These are phyloP conservation scores for Cryptoprocta ferox DNA, from an alignment of 2,797 vertebrate genomes.

Conservation along the genomic window DNA sequence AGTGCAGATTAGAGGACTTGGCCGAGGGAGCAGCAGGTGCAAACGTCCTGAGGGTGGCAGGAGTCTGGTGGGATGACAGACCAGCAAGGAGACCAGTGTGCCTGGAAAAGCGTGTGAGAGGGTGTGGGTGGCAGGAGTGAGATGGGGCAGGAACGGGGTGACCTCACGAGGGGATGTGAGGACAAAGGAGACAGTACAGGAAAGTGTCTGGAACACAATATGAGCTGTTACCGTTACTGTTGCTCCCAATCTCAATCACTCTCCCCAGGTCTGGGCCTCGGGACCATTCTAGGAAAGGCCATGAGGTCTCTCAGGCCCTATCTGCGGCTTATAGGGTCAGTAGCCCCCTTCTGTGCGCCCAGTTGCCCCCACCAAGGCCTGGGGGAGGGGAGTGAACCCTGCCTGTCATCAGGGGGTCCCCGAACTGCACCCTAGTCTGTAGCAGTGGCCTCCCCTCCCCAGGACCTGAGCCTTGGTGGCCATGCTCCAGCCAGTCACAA, in stretches of 20 bases:
- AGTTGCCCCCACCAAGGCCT: not conserved
- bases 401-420: no score
- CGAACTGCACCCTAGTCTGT: no score
- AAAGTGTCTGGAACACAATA: not conserved
- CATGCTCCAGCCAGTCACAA: slow-evolving; percentile 59
- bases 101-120: not conserved
- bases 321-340: not conserved
- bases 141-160: not conserved
- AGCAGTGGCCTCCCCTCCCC: not conserved
- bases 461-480: not conserved
- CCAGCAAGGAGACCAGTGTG: not conserved
- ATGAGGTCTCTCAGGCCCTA: not conserved
- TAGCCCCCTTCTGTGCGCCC: not conserved
- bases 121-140: rapidly evolving
- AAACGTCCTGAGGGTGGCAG: not conserved
- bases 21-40: not conserved
- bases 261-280: not conserved
- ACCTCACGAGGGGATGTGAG: not conserved
- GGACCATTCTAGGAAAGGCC: not conserved
- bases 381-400: not conserved
- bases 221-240: not conserved
- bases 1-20: not conserved
- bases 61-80: no score
- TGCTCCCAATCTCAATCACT: not conserved
- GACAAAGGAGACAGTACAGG: not conserved